phyloP scores from a whole-genome alignment of 2,113 vertebrate genomes.

The Strix aluco region DNA sequence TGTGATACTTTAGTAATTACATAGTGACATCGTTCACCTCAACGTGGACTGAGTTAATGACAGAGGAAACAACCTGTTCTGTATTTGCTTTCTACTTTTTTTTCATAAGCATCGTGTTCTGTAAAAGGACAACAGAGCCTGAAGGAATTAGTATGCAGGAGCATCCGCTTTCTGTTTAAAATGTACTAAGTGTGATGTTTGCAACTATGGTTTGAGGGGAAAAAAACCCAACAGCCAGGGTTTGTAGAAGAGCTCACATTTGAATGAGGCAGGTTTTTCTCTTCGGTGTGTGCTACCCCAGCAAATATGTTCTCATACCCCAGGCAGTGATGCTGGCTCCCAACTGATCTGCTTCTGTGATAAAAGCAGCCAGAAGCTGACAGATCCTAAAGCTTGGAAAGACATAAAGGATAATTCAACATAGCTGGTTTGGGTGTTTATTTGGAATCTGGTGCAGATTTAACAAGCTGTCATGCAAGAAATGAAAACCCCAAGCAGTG shows the following conservation, averaged over 20 bases:
- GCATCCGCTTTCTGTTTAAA: constrained; percentile 2
- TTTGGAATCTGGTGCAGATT: background rate
- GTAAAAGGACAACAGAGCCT: background rate
- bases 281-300: background rate
- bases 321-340: background rate
- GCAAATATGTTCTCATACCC: background rate
- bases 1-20: background rate
- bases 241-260: constrained; percentile 19
- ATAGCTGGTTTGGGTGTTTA: background rate
- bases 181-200: constrained; percentile 34
- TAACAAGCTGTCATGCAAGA: background rate
- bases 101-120: background rate
- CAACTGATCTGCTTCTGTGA: constrained; percentile 4
- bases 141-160: constrained; percentile 37
- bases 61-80: background rate
- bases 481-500: background rate
- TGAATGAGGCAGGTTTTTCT: constrained; percentile 29
- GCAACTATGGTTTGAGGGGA: background rate
- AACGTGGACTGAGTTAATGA: background rate
- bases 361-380: constrained; percentile 27
- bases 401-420: background rate
- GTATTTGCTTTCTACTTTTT: background rate
- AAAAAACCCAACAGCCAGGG: background rate
- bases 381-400: constrained; percentile 11
- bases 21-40: background rate